Evolutionary conservation across 1,140 invertebrate genomes (phyloP).

Genomic region (Drosophila ficusphila): DNA sequence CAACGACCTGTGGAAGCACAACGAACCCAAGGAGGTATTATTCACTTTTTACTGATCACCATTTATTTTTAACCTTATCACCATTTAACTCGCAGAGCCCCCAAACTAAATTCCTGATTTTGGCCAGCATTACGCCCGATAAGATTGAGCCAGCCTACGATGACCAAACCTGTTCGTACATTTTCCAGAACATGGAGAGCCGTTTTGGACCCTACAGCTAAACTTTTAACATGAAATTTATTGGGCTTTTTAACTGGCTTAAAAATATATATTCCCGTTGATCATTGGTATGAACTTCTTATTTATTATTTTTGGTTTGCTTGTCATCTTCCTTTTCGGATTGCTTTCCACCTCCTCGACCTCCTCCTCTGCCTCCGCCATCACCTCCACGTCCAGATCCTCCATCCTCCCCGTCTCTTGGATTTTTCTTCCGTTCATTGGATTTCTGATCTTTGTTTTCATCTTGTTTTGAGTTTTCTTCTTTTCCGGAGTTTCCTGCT

Average conservation of each 20-base stretch:
- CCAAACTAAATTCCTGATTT: constrained; percentile 54
- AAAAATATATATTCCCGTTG: neutral
- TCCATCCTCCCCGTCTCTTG: constrained; percentile 6
- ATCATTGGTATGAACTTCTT: neutral
- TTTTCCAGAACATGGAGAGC: constrained; percentile 55
- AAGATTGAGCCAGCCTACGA: constrained; percentile 61
- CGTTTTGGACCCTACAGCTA: constrained; percentile 46
- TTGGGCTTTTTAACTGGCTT: neutral
- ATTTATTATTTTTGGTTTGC: neutral
- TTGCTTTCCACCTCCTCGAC: neutral
- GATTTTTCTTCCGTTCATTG: neutral
- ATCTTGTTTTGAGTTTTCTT: neutral
- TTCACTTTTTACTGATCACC: neutral
- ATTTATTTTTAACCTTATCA: neutral
- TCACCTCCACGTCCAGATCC: constrained; percentile 3
- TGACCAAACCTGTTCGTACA: constrained; percentile 40
- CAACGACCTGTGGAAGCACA: constrained; percentile 58
- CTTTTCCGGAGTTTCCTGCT: too few species aligned
- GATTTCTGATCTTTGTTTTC: neutral
- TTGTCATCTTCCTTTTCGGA: neutral
- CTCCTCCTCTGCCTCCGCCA: constrained; percentile 1
- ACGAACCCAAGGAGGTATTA: constrained; percentile 58
- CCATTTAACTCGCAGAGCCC: constrained; percentile 9
- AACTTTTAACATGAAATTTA: neutral
- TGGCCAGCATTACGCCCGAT: constrained; percentile 51